phyloP scores from a whole-genome alignment of 2,797 vertebrate species.

The Arnoldichthys spilopterus region DNA sequence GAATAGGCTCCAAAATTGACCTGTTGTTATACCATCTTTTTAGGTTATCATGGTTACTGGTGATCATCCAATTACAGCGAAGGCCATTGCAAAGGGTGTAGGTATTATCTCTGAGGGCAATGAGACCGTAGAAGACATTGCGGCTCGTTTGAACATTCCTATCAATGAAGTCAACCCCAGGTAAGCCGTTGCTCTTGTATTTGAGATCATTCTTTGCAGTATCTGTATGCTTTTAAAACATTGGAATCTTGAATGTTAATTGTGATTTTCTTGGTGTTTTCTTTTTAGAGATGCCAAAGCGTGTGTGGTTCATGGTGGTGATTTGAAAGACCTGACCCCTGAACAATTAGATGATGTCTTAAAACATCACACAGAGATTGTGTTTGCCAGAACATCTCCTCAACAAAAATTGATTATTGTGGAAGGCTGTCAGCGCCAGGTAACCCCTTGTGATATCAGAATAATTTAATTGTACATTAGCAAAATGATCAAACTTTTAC shows the following conservation, averaged over 20 bases:
- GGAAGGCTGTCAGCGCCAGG: constrained; percentile 96
- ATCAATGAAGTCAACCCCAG: constrained; percentile 94
- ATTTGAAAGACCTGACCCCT: constrained; percentile 88
- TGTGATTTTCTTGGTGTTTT: not conserved
- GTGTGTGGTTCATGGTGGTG: constrained; percentile 92
- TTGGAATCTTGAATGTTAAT: not conserved
- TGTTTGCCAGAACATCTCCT: constrained; percentile 95
- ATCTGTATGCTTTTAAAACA: not conserved
- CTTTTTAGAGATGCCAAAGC: constrained; percentile 91
- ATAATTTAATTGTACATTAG: not conserved
- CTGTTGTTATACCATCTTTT: not conserved
- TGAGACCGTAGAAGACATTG: constrained; percentile 94
- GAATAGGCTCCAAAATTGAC: not conserved
- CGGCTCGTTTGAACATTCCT: constrained; percentile 93
- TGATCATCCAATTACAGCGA: constrained; percentile 97
- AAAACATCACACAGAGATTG: constrained; percentile 92
- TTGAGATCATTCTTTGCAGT: not conserved
- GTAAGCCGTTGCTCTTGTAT: constrained; percentile 67
- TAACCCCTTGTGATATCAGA: constrained; percentile 49
- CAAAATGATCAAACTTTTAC: too few species aligned
- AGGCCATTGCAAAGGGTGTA: constrained; percentile 96
- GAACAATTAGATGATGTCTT: constrained; percentile 93
- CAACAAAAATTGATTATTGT: constrained; percentile 97
- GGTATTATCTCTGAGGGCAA: constrained; percentile 98
- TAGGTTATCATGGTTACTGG: constrained; percentile 99